Evolutionary conservation across 2,113 vertebrate species (phyloP).

Genomic region (Brachyhypopomus gauderio): DNA sequence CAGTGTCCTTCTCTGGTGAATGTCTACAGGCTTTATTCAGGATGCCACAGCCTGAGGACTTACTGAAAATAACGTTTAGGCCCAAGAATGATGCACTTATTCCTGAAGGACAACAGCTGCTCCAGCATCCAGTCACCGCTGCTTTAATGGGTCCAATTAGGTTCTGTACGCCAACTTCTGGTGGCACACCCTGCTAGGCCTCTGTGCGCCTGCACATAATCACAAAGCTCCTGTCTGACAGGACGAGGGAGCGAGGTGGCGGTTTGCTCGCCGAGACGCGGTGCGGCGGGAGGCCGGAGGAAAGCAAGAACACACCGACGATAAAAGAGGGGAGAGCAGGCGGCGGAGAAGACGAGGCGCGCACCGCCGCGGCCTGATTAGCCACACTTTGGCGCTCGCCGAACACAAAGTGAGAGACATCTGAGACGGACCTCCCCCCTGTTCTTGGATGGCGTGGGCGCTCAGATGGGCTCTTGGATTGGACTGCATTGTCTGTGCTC

Average conservation of each 20-base stretch:
- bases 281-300: slow-evolving; percentile 19
- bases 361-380: slow-evolving; percentile 47
- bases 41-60: slow-evolving; percentile 44
- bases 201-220: neutral
- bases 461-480: slow-evolving; percentile 53
- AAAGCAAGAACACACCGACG: slow-evolving; percentile 14
- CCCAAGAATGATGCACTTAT: slow-evolving; percentile 34
- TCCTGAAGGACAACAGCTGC: slow-evolving; percentile 36
- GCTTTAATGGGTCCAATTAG: slow-evolving; percentile 48
- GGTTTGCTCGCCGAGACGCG: neutral
- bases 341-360: slow-evolving; percentile 8
- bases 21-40: slow-evolving; percentile 56
- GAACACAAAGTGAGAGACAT: slow-evolving; percentile 51
- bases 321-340: slow-evolving; percentile 35
- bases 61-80: slow-evolving; percentile 45
- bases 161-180: slow-evolving; percentile 34
- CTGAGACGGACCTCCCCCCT: slow-evolving; percentile 47
- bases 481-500: slow-evolving; percentile 59
- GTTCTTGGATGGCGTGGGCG: slow-evolving; percentile 48
- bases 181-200: slow-evolving; percentile 10
- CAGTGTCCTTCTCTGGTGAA: slow-evolving; percentile 56
- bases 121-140: slow-evolving; percentile 43
- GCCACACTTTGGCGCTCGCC: slow-evolving; percentile 44
- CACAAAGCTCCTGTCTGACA: neutral
- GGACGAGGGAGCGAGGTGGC: slow-evolving; percentile 14